Conservation (phyloP, 2,113 vertebrate genomes). For the Coreoperca whiteheadi region DNA sequence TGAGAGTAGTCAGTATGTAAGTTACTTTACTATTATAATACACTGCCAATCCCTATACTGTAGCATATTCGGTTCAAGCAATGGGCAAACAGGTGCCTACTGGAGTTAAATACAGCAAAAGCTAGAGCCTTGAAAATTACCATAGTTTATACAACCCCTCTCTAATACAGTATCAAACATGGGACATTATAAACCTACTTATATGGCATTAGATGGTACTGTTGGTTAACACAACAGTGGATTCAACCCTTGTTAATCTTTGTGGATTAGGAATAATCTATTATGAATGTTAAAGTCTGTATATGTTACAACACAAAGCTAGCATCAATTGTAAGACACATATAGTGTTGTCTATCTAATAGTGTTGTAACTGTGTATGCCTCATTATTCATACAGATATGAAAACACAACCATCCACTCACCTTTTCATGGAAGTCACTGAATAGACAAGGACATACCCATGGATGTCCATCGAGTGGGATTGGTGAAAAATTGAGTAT, state of each 20-base stretch:
- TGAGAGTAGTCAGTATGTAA: neutral
- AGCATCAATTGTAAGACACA: neutral
- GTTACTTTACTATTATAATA: neutral
- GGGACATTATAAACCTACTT: neutral
- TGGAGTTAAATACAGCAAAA: neutral
- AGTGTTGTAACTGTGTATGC: neutral
- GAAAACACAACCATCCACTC: conserved; percentile 43
- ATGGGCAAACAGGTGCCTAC: neutral
- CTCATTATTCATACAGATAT: neutral
- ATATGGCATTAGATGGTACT: neutral
- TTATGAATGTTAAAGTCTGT: neutral
- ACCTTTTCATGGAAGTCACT: conserved; percentile 90
- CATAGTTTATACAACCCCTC: too few species aligned
- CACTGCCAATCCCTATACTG: neutral
- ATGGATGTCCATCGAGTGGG: conserved; percentile 88
- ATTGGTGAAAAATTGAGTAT: conserved; percentile 90
- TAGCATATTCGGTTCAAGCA: neutral
- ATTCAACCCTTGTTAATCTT: neutral
- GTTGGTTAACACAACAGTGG: neutral
- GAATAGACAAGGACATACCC: conserved; percentile 89
- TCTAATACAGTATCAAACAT: neutral
- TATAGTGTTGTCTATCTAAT: neutral
- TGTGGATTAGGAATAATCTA: neutral
- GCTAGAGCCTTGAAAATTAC: neutral
- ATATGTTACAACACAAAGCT: neutral